phyloP scores from a whole-genome alignment of 2,113 vertebrate genomes.

The Percopsis transmontana region DNA sequence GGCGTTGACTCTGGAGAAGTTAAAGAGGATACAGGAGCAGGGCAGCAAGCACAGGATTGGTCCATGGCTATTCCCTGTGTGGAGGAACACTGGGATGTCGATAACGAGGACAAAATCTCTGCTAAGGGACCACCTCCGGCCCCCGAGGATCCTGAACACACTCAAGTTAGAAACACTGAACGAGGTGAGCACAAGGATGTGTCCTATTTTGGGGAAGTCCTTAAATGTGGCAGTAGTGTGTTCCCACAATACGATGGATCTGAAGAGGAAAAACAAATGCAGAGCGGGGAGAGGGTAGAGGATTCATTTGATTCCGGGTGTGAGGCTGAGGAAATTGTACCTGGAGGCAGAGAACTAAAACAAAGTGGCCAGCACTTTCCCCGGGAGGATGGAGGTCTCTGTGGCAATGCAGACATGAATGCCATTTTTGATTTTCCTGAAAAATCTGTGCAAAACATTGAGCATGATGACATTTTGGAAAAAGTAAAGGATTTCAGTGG shows the following conservation, averaged over 20 bases:
- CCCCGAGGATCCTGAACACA: slow-evolving; percentile 27
- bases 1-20: slow-evolving; percentile 34
- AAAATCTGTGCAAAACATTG: slow-evolving; percentile 30
- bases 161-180: slow-evolving; percentile 51
- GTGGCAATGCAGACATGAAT: not conserved
- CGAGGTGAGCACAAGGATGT: slow-evolving; percentile 42
- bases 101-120: slow-evolving; percentile 49
- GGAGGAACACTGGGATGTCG: not conserved
- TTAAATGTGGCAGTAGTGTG: slow-evolving; percentile 22
- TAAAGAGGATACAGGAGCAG: slow-evolving; percentile 31
- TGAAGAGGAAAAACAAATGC: slow-evolving; percentile 31
- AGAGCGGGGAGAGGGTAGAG: slow-evolving; percentile 23
- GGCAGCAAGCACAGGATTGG: slow-evolving; percentile 27
- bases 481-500: slow-evolving; percentile 72
- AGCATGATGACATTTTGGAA: slow-evolving; percentile 6
- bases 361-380: not conserved
- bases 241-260: slow-evolving; percentile 26
- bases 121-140: slow-evolving; percentile 39
- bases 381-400: slow-evolving; percentile 3
- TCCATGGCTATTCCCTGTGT: slow-evolving; percentile 18
- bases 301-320: slow-evolving; percentile 26
- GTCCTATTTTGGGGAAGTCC: slow-evolving; percentile 50
- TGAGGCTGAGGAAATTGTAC: slow-evolving; percentile 21
- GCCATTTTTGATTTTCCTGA: slow-evolving; percentile 24
- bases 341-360: slow-evolving; percentile 6